Conservation (phyloP, 2,888 invertebrate genomes). For the Caenorhabditis sulstoni region DNA sequence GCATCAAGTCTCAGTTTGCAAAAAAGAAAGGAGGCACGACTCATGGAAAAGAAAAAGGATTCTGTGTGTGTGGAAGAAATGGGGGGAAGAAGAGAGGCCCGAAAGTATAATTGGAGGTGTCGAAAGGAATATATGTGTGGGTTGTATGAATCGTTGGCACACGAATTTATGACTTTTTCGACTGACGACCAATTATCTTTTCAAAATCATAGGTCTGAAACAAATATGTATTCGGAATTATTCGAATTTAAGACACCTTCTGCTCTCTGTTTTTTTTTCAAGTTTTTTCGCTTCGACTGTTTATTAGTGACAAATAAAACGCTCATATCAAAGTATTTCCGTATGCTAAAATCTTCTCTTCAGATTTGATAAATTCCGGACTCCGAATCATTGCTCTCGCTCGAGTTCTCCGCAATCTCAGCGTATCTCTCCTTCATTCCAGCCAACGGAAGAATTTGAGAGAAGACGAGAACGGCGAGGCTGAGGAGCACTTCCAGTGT, state of each 20-base stretch:
- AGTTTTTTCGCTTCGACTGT: too few species aligned
- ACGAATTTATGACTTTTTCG: not conserved
- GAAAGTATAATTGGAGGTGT: slow-evolving; percentile 10
- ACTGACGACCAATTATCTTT: too few species aligned
- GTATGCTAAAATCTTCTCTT: too few species aligned
- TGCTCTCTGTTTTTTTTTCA: too few species aligned
- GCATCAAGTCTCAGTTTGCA: too few species aligned
- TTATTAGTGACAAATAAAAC: too few species aligned
- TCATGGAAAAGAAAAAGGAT: not conserved
- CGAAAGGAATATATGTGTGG: not conserved
- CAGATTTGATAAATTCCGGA: not conserved
- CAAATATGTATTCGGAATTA: too few species aligned
- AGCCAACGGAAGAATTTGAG: not conserved
- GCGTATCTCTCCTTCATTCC: not conserved
- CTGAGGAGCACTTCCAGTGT: not conserved
- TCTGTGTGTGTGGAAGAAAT: not conserved
- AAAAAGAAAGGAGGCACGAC: not conserved
- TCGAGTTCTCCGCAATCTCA: not conserved
- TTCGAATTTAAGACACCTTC: too few species aligned
- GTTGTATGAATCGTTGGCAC: not conserved
- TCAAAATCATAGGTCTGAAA: too few species aligned
- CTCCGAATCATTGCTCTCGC: not conserved
- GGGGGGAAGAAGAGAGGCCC: not conserved
- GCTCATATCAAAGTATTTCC: too few species aligned
- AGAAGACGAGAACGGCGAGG: not conserved